Evolutionary conservation across 2,797 vertebrate species (phyloP).

Genomic region (Tauraco hartlaubi): DNA sequence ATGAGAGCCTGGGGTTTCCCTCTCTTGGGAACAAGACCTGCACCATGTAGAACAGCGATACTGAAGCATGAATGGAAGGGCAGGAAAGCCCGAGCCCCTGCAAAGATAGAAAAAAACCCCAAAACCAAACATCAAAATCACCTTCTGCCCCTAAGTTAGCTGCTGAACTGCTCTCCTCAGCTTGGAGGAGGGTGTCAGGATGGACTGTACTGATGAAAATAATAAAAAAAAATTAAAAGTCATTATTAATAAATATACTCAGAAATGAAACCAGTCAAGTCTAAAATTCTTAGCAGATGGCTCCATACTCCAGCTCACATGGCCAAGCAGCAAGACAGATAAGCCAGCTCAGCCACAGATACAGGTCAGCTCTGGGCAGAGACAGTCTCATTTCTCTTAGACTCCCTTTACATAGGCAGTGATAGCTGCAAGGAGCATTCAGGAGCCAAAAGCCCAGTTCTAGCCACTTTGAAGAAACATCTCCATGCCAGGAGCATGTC

Average conservation of each 20-base stretch:
- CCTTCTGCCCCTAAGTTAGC: not conserved
- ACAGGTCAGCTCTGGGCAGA: not conserved
- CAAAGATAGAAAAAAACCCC: not conserved
- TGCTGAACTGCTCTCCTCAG: not conserved
- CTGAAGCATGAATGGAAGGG: not conserved
- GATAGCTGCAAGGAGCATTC: not conserved
- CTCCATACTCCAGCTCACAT: not conserved
- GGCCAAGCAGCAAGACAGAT: not conserved
- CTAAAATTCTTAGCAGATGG: slow-evolving; percentile 50
- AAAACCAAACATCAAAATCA: not conserved
- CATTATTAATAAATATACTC: not conserved
- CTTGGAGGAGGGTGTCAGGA: not conserved
- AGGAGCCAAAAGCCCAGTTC: not conserved
- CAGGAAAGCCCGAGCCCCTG: not conserved
- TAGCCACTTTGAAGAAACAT: not conserved
- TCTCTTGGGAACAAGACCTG: not conserved
- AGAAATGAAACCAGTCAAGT: not conserved
- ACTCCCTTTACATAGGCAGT: not conserved
- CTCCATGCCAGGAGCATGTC: not conserved
- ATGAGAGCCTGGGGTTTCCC: not conserved
- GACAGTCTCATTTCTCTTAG: not conserved
- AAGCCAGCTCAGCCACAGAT: not conserved
- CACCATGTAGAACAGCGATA: not conserved
- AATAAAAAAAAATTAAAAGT: not conserved
- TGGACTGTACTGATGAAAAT: not conserved